A percentile compares a stretch with the other conserved stretches of the same genome.
These are phyloP conservation scores for Psittacula cyanocephala DNA, from an alignment of 2,113 vertebrate species.

Conservation along the genomic window DNA sequence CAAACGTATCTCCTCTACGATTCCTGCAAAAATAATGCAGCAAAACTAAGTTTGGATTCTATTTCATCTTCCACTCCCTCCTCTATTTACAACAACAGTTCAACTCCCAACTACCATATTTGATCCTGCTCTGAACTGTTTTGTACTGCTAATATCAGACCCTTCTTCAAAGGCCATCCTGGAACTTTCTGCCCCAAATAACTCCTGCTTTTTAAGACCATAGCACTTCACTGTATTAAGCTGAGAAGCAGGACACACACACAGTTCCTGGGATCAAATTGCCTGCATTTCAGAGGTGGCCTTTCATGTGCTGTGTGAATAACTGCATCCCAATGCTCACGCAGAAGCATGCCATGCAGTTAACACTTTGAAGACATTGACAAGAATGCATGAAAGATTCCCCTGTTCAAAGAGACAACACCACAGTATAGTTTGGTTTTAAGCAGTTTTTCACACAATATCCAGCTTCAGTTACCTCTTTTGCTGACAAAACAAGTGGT, in stretches of 20 bases:
- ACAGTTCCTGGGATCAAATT: constrained; percentile 79
- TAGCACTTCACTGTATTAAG: not conserved
- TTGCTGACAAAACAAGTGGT: not conserved
- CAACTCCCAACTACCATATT: not conserved
- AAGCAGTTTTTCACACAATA: not conserved
- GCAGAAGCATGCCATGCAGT: constrained; percentile 72
- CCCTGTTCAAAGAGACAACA: constrained; percentile 34
- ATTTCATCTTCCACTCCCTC: not conserved
- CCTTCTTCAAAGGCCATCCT: not conserved
- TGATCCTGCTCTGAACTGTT: not conserved
- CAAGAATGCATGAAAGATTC: constrained; percentile 22
- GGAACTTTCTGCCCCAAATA: not conserved
- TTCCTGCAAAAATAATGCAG: constrained; percentile 72
- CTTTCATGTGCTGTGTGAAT: not conserved
- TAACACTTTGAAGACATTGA: constrained; percentile 80
- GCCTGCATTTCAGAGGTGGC: constrained; percentile 47
- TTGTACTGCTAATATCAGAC: not conserved
- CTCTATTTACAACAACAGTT: not conserved
- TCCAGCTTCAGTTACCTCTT: not conserved
- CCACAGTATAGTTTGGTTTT: not conserved
- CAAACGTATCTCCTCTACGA: constrained; percentile 85
- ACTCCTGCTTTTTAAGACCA: not conserved
- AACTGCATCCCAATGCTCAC: not conserved
- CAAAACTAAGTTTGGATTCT: not conserved
- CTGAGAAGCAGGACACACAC: constrained; percentile 32